phyloP scores from a whole-genome alignment of 1,140 invertebrate species.

The Macrostomum lignano region DNA sequence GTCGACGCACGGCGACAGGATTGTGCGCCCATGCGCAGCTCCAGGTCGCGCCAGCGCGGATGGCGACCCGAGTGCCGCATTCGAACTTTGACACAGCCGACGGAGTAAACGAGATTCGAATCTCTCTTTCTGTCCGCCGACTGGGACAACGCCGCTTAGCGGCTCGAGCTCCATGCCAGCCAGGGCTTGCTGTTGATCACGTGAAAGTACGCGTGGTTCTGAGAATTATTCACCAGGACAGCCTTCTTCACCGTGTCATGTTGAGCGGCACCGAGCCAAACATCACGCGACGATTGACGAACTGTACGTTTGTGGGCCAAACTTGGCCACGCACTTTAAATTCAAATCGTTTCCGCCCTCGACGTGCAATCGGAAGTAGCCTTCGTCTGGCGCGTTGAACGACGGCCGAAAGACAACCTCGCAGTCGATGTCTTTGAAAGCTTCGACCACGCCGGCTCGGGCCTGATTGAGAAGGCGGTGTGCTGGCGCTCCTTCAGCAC shows the following conservation, averaged over 20 bases:
- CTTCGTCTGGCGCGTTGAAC: constrained; percentile 21
- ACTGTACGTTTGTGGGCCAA: constrained; percentile 17
- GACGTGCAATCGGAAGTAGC: constrained; percentile 19
- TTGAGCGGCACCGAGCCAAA: constrained; percentile 24
- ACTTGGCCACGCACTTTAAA: constrained; percentile 19
- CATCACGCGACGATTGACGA: constrained; percentile 19
- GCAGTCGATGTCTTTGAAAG: constrained; percentile 22
- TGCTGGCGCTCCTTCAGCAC: no score
- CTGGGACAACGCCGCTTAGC: constrained; percentile 20
- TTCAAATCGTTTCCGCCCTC: constrained; percentile 14
- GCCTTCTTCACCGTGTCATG: constrained; percentile 17
- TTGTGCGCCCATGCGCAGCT: no score
- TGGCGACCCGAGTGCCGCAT: no score
- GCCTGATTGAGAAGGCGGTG: no score
- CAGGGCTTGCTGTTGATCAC: constrained; percentile 20
- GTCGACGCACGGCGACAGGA: no score
- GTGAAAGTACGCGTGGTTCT: constrained; percentile 21
- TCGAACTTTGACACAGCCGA: no score
- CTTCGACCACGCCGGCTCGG: constrained; percentile 18
- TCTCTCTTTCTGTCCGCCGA: constrained; percentile 19
- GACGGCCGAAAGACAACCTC: constrained; percentile 28
- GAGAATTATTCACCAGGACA: constrained; percentile 18
- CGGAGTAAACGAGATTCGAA: no score
- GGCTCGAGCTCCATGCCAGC: constrained; percentile 19
- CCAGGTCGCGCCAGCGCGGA: no score